Percentiles rank a stretch among this genome's conserved stretches.
Conservation (phyloP, 1,140 invertebrate species). For the Goniozus legneri region DNA sequence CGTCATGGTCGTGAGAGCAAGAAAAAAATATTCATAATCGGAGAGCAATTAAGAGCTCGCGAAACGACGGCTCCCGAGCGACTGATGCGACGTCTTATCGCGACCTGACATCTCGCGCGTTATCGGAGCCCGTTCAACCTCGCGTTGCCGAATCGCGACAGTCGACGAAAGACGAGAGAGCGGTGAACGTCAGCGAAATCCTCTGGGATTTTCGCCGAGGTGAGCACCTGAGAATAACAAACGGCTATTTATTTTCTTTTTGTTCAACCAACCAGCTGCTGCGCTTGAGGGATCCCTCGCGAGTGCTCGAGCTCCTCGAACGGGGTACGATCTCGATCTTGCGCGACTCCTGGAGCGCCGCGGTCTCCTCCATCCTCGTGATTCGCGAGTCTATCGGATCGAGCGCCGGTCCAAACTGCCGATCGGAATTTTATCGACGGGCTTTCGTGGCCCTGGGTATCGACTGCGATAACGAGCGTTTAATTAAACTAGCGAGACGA, state of each 20-base stretch:
- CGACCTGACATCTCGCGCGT: neutral
- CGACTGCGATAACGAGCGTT: slow-evolving; percentile 25
- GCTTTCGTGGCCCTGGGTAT: neutral
- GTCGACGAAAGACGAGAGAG: too few relatives aligned
- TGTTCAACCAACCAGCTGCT: slow-evolving; percentile 36
- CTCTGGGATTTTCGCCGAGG: too few relatives aligned
- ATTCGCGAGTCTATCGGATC: slow-evolving; percentile 6
- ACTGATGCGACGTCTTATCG: neutral
- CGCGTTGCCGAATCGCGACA: too few relatives aligned
- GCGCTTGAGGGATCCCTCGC: slow-evolving; percentile 14
- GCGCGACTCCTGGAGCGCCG: too few relatives aligned
- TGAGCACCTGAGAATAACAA: too few relatives aligned
- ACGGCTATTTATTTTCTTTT: too few relatives aligned
- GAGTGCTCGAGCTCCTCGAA: neutral
- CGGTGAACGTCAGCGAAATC: too few relatives aligned
- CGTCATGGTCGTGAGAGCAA: too few relatives aligned
- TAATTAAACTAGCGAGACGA: slow-evolving; percentile 29
- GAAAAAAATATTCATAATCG: too few relatives aligned
- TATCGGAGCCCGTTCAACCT: too few relatives aligned
- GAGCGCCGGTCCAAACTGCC: slow-evolving; percentile 9
- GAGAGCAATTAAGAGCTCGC: too few relatives aligned
- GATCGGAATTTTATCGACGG: neutral
- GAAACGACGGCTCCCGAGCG: too few relatives aligned
- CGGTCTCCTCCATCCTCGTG: neutral
- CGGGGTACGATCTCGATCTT: neutral